phyloP scores from a whole-genome alignment of 2,888 invertebrate genomes.

The Ophion costatus region DNA sequence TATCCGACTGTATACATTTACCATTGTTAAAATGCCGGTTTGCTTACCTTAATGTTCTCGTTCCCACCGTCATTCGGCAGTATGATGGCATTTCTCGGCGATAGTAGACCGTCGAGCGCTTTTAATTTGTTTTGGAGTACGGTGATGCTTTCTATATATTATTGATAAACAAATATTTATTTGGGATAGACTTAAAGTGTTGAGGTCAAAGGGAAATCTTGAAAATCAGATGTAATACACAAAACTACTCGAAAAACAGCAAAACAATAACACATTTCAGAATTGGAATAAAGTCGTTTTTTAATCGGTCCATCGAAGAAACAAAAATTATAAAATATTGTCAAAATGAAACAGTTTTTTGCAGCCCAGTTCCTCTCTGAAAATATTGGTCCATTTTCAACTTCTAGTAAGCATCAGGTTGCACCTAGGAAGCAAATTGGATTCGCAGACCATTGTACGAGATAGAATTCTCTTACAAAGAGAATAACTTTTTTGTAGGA shows the following conservation, averaged over 20 bases:
- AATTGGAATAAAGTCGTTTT: not conserved
- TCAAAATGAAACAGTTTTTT: too few relatives aligned
- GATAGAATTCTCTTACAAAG: too few relatives aligned
- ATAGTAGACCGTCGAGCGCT: conserved; percentile 25
- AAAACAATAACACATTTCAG: not conserved
- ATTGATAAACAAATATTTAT: not conserved
- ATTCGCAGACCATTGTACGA: not conserved
- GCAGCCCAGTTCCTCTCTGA: too few relatives aligned
- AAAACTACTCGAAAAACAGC: not conserved
- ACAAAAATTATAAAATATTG: too few relatives aligned
- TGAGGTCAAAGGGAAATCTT: not conserved
- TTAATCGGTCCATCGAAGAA: too few relatives aligned
- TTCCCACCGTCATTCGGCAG: not conserved
- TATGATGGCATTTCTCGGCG: conserved; percentile 20
- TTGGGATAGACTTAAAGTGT: not conserved
- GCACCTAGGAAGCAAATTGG: not conserved
- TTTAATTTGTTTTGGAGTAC: conserved; percentile 25
- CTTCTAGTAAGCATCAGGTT: not conserved
- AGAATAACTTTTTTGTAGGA: not conserved
- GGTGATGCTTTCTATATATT: conserved; percentile 1
- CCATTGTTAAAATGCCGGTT: too few relatives aligned
- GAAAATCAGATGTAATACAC: conserved; percentile 8
- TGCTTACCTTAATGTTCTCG: conserved; percentile 3
- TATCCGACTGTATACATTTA: too few relatives aligned
- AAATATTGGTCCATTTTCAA: too few relatives aligned